These are phyloP conservation scores for Chascanopsetta lugubris DNA, from an alignment of 2,113 vertebrate genomes.

Conservation along the genomic window DNA sequence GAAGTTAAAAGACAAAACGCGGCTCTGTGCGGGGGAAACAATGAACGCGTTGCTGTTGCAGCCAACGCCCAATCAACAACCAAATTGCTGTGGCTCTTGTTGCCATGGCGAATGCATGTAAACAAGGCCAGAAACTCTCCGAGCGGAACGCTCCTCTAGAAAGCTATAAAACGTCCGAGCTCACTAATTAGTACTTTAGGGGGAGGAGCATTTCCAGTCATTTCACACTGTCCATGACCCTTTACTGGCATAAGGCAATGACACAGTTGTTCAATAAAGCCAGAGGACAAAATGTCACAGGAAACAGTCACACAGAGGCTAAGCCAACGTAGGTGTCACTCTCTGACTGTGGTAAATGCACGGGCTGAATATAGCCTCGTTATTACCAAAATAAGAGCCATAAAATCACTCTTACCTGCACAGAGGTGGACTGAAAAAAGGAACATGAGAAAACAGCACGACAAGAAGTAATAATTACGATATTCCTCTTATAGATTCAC, in stretches of 20 bases:
- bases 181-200: constrained; percentile 75
- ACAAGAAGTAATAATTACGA: no score
- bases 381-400: constrained; percentile 14
- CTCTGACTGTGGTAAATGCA: not conserved
- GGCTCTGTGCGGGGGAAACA: constrained; percentile 29
- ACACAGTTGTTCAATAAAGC: constrained; percentile 70
- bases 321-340: constrained; percentile 19
- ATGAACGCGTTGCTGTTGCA: constrained; percentile 19
- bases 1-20: constrained; percentile 29
- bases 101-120: constrained; percentile 62
- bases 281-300: constrained; percentile 67
- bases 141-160: constrained; percentile 59
- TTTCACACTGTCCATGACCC: constrained; percentile 70
- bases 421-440: no score
- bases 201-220: constrained; percentile 74
- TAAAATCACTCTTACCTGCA: no score
- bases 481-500: no score
- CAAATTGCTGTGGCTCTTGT: constrained; percentile 48
- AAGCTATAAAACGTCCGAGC: constrained; percentile 70
- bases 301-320: constrained; percentile 37
- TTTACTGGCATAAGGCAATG: constrained; percentile 71
- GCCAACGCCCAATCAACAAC: constrained; percentile 52
- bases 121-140: constrained; percentile 52
- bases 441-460: no score
- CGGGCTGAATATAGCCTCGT: constrained; percentile 2